Evolutionary conservation across 2,113 vertebrate species (phyloP), one percentile per base, ranked within the genome.

Genomic region (Protomyctophum bolini): DNA sequence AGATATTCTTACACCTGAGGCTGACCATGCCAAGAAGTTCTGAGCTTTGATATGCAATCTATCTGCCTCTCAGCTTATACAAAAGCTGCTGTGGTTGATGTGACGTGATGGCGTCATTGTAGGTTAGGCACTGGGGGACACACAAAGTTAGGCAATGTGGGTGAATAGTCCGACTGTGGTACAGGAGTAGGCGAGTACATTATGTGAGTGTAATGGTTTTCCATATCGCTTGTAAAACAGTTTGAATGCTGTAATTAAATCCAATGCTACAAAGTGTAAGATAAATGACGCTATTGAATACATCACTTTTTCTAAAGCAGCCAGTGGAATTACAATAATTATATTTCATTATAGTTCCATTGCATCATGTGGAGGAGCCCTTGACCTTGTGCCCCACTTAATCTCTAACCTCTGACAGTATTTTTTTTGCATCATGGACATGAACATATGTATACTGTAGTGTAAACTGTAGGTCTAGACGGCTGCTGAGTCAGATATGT

Each of bases 31-130:
- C 64, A 69, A 70, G 52, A 72, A 63, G 46, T 70, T 6, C 56
- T 73, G 70, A 29, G 65, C 72, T 78, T 69, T 82, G 81, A 82
- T 80, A 83, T 72, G 2, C 21, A 75, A 77, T 77, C 64, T 68
- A 49, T 47, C 57, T 47, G 10, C 9, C 51, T 61, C 51, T 11
- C 10, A 70, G 61, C 12, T 62, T 66, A 65, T 55, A 41, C 15
- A 58, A 66, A 55, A 61, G 29, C 65, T 58, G 7, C 8, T 49
- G 45, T 7, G 14, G 56, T 60, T 49, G 58, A 64, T 41, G 33
- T 71, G 47, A 67, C 58, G 5, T 41, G 33, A 41, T 41, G 33
- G 33, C 2, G 33, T 82, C 61, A 63, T 55, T 56, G 45, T 33
- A 33, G 33, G 33, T 12, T 51, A 21, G 2, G n/a, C 52, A 33